Evolutionary conservation across 1,140 invertebrate species (phyloP).

Genomic region (Leguminivora glycinivorella): DNA sequence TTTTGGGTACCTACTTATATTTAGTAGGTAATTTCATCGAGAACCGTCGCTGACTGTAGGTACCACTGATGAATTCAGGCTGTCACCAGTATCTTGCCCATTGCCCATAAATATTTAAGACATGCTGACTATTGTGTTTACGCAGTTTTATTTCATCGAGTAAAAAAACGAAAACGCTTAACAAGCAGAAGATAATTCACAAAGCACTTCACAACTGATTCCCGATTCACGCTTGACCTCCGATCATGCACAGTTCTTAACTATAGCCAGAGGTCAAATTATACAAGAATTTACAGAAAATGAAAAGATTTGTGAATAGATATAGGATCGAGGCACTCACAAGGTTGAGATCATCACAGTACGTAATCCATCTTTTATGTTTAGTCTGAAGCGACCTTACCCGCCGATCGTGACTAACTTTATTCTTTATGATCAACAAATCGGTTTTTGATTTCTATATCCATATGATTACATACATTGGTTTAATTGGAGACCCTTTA

Average conservation of each 20-base stretch:
- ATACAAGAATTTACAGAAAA: neutral
- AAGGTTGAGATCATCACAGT: conserved; percentile 24
- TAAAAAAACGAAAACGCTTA: conserved; percentile 17
- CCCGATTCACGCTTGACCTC: neutral
- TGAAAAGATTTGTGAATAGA: neutral
- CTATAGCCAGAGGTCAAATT: neutral
- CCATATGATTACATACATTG: conserved; percentile 1
- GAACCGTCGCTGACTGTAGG: no score
- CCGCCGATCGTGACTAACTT: conserved; percentile 19
- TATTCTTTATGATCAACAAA: conserved; percentile 13
- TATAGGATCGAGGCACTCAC: conserved; percentile 1
- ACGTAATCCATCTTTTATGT: conserved; percentile 26
- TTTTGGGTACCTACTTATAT: no score
- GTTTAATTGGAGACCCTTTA: neutral
- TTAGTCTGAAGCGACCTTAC: conserved; percentile 12
- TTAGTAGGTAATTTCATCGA: no score
- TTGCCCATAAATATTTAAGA: neutral
- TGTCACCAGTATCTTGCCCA: neutral
- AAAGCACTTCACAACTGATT: neutral
- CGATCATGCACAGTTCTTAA: neutral
- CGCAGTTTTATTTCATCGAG: neutral
- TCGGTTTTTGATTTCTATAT: conserved; percentile 2
- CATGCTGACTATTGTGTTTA: neutral
- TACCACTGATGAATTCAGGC: neutral
- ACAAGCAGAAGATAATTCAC: neutral